Conservation (phyloP, 2,113 vertebrate species). For the Passer domesticus region DNA sequence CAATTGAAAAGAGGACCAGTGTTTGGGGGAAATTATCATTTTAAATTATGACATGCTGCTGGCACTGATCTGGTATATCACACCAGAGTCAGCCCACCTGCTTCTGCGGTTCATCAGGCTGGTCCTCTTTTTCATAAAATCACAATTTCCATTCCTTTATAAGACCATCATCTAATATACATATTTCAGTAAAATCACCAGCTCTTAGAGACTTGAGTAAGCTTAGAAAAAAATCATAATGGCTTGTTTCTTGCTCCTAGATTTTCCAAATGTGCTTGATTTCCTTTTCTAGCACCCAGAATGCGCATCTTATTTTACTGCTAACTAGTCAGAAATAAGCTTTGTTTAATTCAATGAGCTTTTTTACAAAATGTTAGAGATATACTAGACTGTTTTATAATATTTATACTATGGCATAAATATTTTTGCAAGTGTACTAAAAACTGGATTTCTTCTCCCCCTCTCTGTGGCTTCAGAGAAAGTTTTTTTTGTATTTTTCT, state of each 20-base stretch:
- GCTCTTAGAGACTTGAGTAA: not conserved
- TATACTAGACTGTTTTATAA: slow-evolving; percentile 8
- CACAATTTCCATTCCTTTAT: not conserved
- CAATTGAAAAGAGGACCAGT: not conserved
- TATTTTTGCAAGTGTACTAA: slow-evolving; percentile 23
- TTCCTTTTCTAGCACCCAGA: not conserved
- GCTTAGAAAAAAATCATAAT: not conserved
- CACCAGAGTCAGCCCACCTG: not conserved
- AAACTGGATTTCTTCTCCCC: not conserved
- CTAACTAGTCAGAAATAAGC: slow-evolving; percentile 9
- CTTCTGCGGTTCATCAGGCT: not conserved
- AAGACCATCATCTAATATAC: not conserved
- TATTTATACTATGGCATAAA: slow-evolving; percentile 38
- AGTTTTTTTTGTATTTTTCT: slow-evolving; percentile 5
- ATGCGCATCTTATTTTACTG: not conserved
- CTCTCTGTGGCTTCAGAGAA: slow-evolving; percentile 23
- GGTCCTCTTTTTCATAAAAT: not conserved
- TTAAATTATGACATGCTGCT: not conserved
- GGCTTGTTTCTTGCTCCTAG: not conserved
- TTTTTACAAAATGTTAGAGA: slow-evolving; percentile 27
- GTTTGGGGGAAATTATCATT: not conserved
- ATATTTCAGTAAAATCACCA: not conserved
- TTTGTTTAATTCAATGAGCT: slow-evolving; percentile 11
- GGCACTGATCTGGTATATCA: not conserved
- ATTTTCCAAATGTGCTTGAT: not conserved